phyloP scores from a whole-genome alignment of 2,888 invertebrate species.

The Amaurobius ferox region DNA sequence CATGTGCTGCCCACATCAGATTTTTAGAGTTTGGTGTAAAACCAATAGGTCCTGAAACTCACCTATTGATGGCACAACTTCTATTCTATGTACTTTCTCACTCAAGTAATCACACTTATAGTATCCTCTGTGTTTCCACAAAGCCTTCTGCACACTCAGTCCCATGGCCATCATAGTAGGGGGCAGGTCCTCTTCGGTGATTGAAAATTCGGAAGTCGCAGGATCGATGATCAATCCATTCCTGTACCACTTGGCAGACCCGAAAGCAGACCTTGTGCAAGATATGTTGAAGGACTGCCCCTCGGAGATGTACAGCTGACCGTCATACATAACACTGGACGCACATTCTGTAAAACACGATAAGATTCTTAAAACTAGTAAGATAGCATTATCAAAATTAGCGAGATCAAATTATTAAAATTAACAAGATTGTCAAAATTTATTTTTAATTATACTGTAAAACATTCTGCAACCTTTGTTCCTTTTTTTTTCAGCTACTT shows the following conservation, averaged over 20 bases:
- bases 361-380: too few species aligned
- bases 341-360: conserved; percentile 16
- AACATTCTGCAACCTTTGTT: too few species aligned
- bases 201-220: conserved; percentile 1
- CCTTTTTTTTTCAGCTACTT: too few species aligned
- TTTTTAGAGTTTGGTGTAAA: too few species aligned
- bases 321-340: conserved; percentile 61
- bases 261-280: conserved; percentile 69
- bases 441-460: too few species aligned
- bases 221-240: conserved; percentile 40
- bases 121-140: conserved; percentile 58
- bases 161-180: conserved; percentile 22
- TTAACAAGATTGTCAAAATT: too few species aligned
- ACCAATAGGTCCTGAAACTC: too few species aligned
- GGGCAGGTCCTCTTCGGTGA: conserved; percentile 12
- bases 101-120: conserved; percentile 68
- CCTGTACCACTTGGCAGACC: conserved; percentile 73
- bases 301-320: conserved; percentile 65
- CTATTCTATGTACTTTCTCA: conserved; percentile 25
- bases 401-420: too few species aligned
- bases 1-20: too few species aligned
- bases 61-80: conserved; percentile 50
- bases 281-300: conserved; percentile 64
- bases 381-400: too few species aligned
- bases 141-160: conserved; percentile 33